Percentiles rank a stretch among this genome's conserved stretches.
Conservation (phyloP, 2,888 invertebrate species). For the Alviniconcha strummeri region DNA sequence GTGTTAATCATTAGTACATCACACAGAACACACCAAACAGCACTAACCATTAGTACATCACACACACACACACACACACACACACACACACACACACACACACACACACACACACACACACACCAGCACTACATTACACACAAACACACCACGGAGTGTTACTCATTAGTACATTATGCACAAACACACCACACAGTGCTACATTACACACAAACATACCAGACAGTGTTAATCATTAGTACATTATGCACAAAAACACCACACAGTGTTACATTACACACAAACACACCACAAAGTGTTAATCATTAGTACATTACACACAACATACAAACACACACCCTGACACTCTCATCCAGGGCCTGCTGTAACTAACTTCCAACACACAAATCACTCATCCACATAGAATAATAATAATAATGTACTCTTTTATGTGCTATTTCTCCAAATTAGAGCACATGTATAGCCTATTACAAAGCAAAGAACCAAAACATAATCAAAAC, state of each 20-base stretch:
- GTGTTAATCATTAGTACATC: neutral
- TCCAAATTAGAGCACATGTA: no score
- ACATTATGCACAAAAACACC: neutral
- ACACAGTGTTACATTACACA: no score
- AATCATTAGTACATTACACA: no score
- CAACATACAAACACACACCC: no score
- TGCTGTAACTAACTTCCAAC: no score
- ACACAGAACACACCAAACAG: neutral
- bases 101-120: conserved; percentile 5
- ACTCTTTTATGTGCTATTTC: no score
- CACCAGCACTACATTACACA: neutral
- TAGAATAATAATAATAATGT: no score
- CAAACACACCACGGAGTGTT: neutral
- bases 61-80: neutral
- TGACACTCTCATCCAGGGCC: no score
- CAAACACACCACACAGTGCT: neutral
- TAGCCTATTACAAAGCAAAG: no score
- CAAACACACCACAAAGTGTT: neutral
- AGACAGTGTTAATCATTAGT: neutral
- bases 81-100: neutral
- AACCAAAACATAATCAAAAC: no score
- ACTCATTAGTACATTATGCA: no score
- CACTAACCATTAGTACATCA: neutral
- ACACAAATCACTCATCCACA: no score
- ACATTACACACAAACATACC: neutral